Base-by-base conservation (phyloP, 92 coral and sea anemone genomes). In the Bergia puertoricense region DNA sequence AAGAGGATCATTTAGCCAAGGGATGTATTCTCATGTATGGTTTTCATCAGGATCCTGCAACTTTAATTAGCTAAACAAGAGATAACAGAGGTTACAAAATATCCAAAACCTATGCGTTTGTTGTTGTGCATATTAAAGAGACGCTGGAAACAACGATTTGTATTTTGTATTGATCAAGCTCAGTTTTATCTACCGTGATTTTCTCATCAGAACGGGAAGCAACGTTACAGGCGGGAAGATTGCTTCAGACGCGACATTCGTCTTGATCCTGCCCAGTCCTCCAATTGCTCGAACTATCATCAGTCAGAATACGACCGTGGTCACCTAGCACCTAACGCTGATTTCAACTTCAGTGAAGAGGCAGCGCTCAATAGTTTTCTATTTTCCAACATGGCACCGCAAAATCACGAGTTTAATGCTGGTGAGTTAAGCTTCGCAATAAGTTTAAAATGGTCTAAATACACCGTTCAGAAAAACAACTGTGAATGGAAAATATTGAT, bases 181-280 rank as follows among this genome's bases (percentile, higher is more conserved):
- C 0, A 51, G 2, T 51, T 51, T 51, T 51, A 51, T 10, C 1
- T 51, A 10, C 57, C 57, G 11, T 7, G 41, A 41, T 69, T 74
- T 79, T 51, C 71, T 62, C 59, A 42, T 7, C 81, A 96, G 99
- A 93, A 91, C 82, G 88, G 92, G 2, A 41, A 38, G 5, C 88
- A 88, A 76, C 39, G 39, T 13, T 57, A 77, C 76, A 80, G 43
- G 39, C 88, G 96, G 59, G 66, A 90, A 69, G 82, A 97, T 74
- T 97, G 99, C 77, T 95, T 92, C 87, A 93, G 99, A 48, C 92
- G 90, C 7, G 99, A 97, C 71, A 88, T 95, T 37, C 98, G 99
- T 23, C 90, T 97, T 22, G 90, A 86, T 9, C 85, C 78, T 79
- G 56, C 89, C 91, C 93, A 97, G 86, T 77, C 96, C 89, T 94